phyloP scores from a whole-genome alignment of 2,888 invertebrate genomes.

The Blera fallax region DNA sequence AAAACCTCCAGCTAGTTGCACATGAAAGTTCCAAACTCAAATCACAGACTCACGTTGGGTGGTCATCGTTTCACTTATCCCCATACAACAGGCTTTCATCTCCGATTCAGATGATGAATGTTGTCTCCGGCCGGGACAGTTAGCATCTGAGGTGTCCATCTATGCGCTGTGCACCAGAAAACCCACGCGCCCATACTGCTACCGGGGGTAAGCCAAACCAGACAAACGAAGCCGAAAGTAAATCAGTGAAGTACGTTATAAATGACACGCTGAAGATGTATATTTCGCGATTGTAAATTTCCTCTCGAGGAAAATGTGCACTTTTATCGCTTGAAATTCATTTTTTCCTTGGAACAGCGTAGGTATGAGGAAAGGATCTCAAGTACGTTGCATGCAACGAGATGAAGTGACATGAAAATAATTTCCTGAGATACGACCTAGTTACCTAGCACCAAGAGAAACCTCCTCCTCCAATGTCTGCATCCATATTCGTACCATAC shows the following conservation, averaged over 20 bases:
- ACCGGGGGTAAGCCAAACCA: conserved; percentile 18
- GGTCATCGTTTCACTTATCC: conserved; percentile 64
- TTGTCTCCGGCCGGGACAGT: conserved; percentile 42
- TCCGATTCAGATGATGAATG: conserved; percentile 66
- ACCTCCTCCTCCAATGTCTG: conserved; percentile 26
- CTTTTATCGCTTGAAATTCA: conserved; percentile 6
- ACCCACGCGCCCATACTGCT: conserved; percentile 53
- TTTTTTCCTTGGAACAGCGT: not conserved
- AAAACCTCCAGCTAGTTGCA: conserved; percentile 32
- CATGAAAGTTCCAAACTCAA: conserved; percentile 43
- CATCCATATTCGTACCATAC: not conserved
- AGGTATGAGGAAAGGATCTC: conserved; percentile 38
- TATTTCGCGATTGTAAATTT: conserved; percentile 43
- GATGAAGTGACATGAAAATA: conserved; percentile 40
- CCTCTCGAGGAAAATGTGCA: conserved; percentile 42
- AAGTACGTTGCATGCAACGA: conserved; percentile 25
- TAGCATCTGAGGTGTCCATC: conserved; percentile 62
- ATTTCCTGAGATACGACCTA: conserved; percentile 50
- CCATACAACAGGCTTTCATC: conserved; percentile 61
- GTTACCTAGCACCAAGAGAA: conserved; percentile 37
- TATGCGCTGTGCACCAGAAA: conserved; percentile 50
- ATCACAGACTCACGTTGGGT: conserved; percentile 52
- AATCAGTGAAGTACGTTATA: conserved; percentile 57
- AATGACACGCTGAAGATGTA: conserved; percentile 63
- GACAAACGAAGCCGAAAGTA: conserved; percentile 57